Base-by-base conservation (phyloP, 2,797 vertebrate species). In the Ibycter americanus region DNA sequence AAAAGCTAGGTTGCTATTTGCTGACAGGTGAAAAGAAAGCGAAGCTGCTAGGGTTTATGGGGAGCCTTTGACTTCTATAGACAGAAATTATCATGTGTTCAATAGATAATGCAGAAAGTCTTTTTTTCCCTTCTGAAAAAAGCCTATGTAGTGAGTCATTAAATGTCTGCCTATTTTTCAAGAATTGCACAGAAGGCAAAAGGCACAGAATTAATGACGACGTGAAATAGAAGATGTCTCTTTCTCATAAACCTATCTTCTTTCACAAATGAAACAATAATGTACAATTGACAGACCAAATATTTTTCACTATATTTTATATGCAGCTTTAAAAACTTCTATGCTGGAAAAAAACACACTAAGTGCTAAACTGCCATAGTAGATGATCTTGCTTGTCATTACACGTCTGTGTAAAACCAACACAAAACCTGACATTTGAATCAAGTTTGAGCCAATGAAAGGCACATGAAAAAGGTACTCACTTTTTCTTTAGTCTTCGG, bases 401-500 rank as follows among this genome's bases (percentile, higher is more conserved):
- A 51, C 11, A 51, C 12, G 3, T 19, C 62, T 83, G 31, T 3
- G 0, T 79, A 83, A 85, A 73, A 83, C 1, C 27, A 80, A 61
- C 26, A 36, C 31, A 93, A 78, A 65, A 46, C 4, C 44, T 42
- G 42, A 88, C 31, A 44, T 40, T 22, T 49, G 31, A 89, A 82
- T 73, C 32, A 47, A 34, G 8, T 70, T 40, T 58, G 20, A 90
- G n/a, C 46, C 72, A 61, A 62, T 58, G 7, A 54, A 84, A 56
- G n/a, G 52, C 14, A 49, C 32, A 34, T 59, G 23, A 76, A 61
- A 79, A 71, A 27, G 44, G 77, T 92, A 98, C 99, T 98, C 98
- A 99, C 99, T 99, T 99, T 98, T 99, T 99, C 98, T 99, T 99
- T 84, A 99, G 98, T 91, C 99, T 98, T 98, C 99, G 98, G 96